Evolutionary conservation across 2,888 invertebrate species (phyloP).

Genomic region (Horisme vitalbata): DNA sequence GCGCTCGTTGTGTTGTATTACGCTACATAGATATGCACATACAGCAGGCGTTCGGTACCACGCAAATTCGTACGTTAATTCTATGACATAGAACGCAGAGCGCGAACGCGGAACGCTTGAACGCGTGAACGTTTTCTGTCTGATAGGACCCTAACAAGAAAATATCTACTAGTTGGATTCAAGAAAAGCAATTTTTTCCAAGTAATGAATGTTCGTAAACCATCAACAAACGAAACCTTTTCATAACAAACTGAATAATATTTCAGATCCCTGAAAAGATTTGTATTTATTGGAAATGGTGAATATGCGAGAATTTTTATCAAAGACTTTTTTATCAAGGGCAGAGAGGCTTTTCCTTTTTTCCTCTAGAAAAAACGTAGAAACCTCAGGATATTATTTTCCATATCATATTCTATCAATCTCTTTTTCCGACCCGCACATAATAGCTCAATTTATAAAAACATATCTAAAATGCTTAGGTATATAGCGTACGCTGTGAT

Average conservation of each 20-base stretch:
- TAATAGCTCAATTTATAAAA: slow-evolving; percentile 36
- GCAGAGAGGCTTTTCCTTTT: slow-evolving; percentile 20
- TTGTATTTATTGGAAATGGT: neutral
- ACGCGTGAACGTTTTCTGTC: no score
- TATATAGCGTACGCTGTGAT: slow-evolving; percentile 23
- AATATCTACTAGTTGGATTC: neutral
- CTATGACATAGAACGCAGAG: no score
- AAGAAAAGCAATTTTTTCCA: neutral
- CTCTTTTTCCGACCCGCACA: slow-evolving; percentile 29
- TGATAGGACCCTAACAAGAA: no score
- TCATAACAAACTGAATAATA: no score
- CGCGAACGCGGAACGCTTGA: no score
- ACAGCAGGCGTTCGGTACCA: no score
- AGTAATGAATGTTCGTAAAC: neutral
- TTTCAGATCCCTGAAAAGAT: neutral
- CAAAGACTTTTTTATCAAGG: slow-evolving; percentile 18
- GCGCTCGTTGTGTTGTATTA: no score
- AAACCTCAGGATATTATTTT: slow-evolving; percentile 29
- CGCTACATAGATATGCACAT: no score
- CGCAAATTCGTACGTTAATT: no score
- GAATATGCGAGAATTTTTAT: slow-evolving; percentile 14
- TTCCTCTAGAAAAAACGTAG: slow-evolving; percentile 21
- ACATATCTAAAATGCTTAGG: slow-evolving; percentile 19
- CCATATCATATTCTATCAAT: slow-evolving; percentile 37
- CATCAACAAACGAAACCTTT: neutral